Conservation (phyloP, 2,888 invertebrate genomes). For the Drosophila merina region DNA sequence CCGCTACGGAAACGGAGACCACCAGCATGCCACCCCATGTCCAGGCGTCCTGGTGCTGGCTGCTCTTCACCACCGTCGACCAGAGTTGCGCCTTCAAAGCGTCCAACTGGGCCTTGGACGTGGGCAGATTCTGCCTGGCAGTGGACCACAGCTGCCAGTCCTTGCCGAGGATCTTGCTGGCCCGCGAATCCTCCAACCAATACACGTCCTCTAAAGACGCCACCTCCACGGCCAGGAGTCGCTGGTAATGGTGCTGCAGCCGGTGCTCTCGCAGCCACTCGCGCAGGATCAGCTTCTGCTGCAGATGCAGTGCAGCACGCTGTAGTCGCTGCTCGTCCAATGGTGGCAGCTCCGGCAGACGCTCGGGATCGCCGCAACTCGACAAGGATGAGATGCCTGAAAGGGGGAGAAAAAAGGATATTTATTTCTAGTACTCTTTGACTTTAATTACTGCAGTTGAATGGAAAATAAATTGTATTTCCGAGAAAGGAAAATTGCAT, state of each 20-base stretch:
- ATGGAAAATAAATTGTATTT: neutral
- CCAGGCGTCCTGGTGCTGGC: constrained; percentile 95
- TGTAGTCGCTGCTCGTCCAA: constrained; percentile 93
- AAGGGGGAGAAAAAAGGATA: constrained; percentile 10
- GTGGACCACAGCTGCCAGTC: constrained; percentile 92
- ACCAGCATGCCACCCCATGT: constrained; percentile 97
- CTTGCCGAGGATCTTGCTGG: constrained; percentile 90
- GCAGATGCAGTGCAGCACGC: constrained; percentile 91
- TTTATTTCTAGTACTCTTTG: neutral
- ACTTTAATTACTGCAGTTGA: neutral
- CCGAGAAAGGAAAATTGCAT: neutral
- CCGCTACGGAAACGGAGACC: constrained; percentile 94
- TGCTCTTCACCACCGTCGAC: constrained; percentile 93
- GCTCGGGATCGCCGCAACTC: constrained; percentile 90
- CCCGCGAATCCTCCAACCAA: constrained; percentile 93
- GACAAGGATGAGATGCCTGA: constrained; percentile 93
- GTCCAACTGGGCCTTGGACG: constrained; percentile 91
- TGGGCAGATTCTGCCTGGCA: constrained; percentile 92
- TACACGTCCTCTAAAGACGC: constrained; percentile 95
- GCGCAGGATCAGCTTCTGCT: constrained; percentile 92
- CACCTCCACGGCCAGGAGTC: constrained; percentile 91
- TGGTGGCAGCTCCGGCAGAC: constrained; percentile 91
- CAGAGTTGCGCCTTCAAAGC: constrained; percentile 92
- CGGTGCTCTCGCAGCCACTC: constrained; percentile 92
- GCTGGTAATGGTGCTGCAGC: constrained; percentile 89